Evolutionary conservation across 2,113 vertebrate genomes (phyloP).

Genomic region (Brachypteracias leptosomus): DNA sequence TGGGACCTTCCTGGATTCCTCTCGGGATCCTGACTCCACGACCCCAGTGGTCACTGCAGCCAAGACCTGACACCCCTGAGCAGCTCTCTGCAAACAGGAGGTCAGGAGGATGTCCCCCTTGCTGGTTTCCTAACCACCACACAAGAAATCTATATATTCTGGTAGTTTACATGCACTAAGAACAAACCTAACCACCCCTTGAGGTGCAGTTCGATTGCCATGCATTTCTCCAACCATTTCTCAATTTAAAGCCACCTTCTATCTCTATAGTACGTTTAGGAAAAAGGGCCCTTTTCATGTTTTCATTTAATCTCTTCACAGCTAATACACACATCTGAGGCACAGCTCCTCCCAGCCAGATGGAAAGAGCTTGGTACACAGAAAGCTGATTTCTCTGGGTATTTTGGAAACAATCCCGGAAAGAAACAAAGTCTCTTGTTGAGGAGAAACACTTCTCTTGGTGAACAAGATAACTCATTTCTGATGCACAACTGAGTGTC

Average conservation of each 20-base stretch:
- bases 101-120: neutral
- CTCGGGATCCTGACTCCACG: neutral
- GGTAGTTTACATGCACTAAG: neutral
- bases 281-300: neutral
- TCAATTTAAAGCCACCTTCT: neutral
- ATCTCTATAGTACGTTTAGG: accelerated
- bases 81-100: neutral
- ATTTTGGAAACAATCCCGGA: neutral
- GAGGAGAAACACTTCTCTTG: neutral
- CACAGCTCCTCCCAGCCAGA: neutral
- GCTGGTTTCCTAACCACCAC: neutral
- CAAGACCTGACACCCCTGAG: neutral
- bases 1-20: neutral
- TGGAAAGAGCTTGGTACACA: neutral
- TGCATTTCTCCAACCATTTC: neutral
- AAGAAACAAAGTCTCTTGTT: neutral
- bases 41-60: neutral
- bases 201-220: neutral
- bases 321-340: neutral
- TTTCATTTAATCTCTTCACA: neutral
- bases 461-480: neutral
- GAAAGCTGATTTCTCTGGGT: neutral
- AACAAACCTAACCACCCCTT: neutral
- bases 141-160: neutral
- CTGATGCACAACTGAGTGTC: neutral